These are phyloP conservation scores for Eulimnadia texana DNA, from an alignment of 1,140 invertebrate genomes.

Conservation along the genomic window DNA sequence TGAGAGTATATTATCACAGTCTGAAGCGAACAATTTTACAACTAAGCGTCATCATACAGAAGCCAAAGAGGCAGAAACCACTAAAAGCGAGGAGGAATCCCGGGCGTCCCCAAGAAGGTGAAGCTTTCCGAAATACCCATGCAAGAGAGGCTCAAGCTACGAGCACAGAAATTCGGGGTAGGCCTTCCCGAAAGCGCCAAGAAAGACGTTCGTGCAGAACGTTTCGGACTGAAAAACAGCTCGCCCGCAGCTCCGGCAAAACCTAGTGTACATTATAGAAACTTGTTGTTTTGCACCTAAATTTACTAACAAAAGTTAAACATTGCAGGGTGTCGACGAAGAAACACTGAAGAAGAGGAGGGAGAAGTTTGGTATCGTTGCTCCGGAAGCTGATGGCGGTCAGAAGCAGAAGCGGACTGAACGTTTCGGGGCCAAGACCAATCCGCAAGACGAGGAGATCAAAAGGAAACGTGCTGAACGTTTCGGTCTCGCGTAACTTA, in stretches of 20 bases:
- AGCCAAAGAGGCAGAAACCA: slow-evolving; percentile 20
- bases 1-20: no score
- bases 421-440: not conserved
- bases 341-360: slow-evolving; percentile 8
- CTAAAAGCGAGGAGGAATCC: slow-evolving; percentile 7
- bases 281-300: no score
- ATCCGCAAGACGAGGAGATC: not conserved
- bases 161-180: slow-evolving; percentile 64
- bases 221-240: slow-evolving; percentile 35
- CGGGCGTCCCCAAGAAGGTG: slow-evolving; percentile 32
- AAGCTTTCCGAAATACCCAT: slow-evolving; percentile 36
- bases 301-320: no score
- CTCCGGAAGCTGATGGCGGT: slow-evolving; percentile 1
- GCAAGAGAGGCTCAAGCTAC: slow-evolving; percentile 43
- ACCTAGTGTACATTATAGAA: not conserved
- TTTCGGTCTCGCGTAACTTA: slow-evolving; percentile 10
- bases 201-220: slow-evolving; percentile 48
- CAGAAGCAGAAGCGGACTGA: slow-evolving; percentile 14
- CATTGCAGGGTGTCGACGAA: not conserved
- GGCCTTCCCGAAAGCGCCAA: slow-evolving; percentile 37
- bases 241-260: not conserved
- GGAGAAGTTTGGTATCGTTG: slow-evolving; percentile 8
- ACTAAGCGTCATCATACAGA: no score
- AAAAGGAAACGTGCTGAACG: slow-evolving; percentile 13
- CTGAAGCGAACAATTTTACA: no score